phyloP scores from a whole-genome alignment of 37 sponge, comb jelly and placozoan species.

The Spongilla lacustris region DNA sequence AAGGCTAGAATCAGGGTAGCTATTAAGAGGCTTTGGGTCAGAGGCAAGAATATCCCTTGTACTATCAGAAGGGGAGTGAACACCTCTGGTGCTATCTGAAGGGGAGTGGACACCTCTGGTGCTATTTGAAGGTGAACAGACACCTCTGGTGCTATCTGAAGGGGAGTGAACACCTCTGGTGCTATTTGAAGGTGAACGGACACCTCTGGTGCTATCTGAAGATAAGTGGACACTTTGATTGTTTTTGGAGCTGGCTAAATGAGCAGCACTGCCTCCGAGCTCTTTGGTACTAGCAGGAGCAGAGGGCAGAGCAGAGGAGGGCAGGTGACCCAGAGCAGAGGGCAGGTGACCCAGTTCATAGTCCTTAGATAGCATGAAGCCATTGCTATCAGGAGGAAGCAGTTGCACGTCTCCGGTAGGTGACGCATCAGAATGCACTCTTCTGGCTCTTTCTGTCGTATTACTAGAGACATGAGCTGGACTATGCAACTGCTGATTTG shows the following conservation, averaged over 20 bases:
- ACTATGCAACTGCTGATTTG: neutral
- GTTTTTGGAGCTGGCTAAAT: neutral
- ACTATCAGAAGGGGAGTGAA: neutral
- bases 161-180: neutral
- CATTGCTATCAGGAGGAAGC: neutral
- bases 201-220: neutral
- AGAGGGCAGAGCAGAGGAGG: too few relatives aligned
- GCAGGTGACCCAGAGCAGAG: too few relatives aligned
- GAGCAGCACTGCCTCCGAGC: neutral
- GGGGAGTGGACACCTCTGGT: neutral
- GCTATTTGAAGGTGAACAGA: neutral
- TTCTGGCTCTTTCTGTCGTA: neutral
- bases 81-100: neutral
- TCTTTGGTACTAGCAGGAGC: neutral
- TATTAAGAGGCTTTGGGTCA: neutral
- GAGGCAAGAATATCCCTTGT: neutral
- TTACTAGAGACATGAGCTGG: neutral
- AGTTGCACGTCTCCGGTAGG: neutral
- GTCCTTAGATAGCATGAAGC: neutral
- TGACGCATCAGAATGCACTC: neutral
- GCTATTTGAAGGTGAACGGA: neutral
- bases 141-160: neutral
- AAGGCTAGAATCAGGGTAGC: neutral
- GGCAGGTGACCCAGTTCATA: neutral
- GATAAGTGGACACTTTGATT: neutral